Evolutionary conservation across 2,888 invertebrate species (phyloP), one percentile per base, ranked within the genome.

Genomic region (Helobdella robusta): DNA sequence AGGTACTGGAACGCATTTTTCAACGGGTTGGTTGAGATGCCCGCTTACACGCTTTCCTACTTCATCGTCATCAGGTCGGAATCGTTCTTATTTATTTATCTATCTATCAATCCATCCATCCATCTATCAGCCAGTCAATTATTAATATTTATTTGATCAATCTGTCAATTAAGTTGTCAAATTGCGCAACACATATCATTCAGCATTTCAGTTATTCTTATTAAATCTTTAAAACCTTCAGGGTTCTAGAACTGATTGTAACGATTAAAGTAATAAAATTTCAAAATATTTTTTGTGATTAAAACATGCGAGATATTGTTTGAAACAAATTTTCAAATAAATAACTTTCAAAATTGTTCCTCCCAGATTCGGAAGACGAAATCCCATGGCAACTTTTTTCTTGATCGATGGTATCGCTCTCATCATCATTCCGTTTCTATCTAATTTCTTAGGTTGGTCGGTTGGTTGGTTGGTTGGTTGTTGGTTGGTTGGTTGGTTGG

Each of bases 1-100:
- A 66, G 74, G 23, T 75, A 72, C 60, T 62, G 74, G 35, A 72
- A 72, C 66, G 70, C 69, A 60, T 71, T 72, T 64, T 44, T 71
- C 54, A 70, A 65, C 34, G 72, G 72, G 4, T 44, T 70, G 28
- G 71, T 72, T 4, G 72, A 72, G 60, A 64, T 71, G 11, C 72
- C 72, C 1, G 71, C 72, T 32, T 70, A 70, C 63, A 68, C 67
- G 8, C 18, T 66, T 5, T 50, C 69, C 54, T 68, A 69, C 48
- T 70, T 71, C 54, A 46, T 69, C 40, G 62, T 71, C 40, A 66
- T 68, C 30, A 71, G 40, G 71, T 71, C 34, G 23, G 56, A 64
- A 36, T 68, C 28, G 6, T 25, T 6, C 28, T 73, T 52, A 67
- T n/a, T 74, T 6, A 72, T 52, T 8, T 18, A 44, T n/a, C n/a